Evolutionary conservation across 2,113 vertebrate species (phyloP).

Genomic region (Tyrannus savana): DNA sequence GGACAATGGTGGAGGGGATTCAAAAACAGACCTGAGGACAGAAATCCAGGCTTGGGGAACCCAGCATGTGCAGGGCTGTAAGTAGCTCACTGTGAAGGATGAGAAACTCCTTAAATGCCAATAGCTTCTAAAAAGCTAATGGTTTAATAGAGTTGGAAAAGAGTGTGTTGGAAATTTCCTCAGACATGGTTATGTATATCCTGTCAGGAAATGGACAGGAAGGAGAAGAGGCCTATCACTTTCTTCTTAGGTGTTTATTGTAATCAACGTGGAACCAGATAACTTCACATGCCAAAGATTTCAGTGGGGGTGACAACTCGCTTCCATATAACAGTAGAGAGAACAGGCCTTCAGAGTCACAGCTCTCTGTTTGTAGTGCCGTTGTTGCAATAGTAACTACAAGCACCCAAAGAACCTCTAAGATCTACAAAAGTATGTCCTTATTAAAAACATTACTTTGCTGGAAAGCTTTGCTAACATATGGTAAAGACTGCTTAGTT

Average conservation of each 20-base stretch:
- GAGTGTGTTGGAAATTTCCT: background rate
- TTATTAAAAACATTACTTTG: background rate
- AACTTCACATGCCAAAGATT: background rate
- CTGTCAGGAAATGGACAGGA: background rate
- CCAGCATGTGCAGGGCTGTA: background rate
- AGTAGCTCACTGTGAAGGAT: background rate
- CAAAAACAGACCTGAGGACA: background rate
- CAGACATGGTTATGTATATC: background rate
- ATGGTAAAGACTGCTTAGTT: background rate
- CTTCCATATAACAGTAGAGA: background rate
- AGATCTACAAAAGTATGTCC: background rate
- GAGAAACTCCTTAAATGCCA: background rate
- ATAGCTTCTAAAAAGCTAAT: background rate
- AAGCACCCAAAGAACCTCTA: background rate
- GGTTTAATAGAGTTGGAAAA: background rate
- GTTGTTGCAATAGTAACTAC: background rate
- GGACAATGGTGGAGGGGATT: background rate
- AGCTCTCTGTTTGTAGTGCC: background rate
- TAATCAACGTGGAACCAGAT: background rate
- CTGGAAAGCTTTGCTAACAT: background rate
- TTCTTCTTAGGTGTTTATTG: background rate
- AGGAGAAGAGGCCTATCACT: background rate
- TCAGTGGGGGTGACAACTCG: background rate
- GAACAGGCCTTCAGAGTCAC: background rate
- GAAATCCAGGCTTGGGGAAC: background rate